These are phyloP conservation scores for Strigops habroptila DNA, from an alignment of 2,113 vertebrate species.

Conservation along the genomic window DNA sequence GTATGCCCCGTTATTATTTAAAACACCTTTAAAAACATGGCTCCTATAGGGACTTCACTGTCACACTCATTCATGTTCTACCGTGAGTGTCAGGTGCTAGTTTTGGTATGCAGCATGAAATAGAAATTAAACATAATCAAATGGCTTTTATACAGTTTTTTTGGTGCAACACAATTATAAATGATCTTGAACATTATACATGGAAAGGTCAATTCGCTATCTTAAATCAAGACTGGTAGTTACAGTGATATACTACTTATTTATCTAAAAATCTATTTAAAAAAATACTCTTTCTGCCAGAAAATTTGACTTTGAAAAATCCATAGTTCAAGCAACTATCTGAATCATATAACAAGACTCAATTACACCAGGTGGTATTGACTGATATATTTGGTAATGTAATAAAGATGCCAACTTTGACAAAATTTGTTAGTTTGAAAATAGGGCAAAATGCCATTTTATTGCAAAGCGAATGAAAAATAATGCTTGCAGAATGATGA, in stretches of 20 bases:
- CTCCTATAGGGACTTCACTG: background rate
- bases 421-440: constrained; percentile 63
- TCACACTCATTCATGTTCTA: background rate
- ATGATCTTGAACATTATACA: constrained; percentile 18
- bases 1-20: constrained; percentile 1
- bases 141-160: background rate
- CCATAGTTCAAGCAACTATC: constrained; percentile 46
- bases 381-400: constrained; percentile 61
- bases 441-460: constrained; percentile 60
- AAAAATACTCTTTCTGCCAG: constrained; percentile 31
- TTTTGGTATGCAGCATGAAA: background rate
- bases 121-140: constrained; percentile 29
- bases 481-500: constrained; percentile 50
- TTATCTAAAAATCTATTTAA: constrained; percentile 55
- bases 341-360: constrained; percentile 36
- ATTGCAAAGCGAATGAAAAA: constrained; percentile 61
- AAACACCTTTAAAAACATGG: background rate
- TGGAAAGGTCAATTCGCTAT: constrained; percentile 27
- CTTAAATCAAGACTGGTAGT: constrained; percentile 15
- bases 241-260: background rate
- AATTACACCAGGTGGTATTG: constrained; percentile 53
- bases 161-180: background rate
- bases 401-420: constrained; percentile 65
- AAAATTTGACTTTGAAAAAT: constrained; percentile 60
- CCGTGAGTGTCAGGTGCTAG: constrained; percentile 14